Evolutionary conservation across 2,113 vertebrate species (phyloP).

Genomic region (Microcebus griseorufus): DNA sequence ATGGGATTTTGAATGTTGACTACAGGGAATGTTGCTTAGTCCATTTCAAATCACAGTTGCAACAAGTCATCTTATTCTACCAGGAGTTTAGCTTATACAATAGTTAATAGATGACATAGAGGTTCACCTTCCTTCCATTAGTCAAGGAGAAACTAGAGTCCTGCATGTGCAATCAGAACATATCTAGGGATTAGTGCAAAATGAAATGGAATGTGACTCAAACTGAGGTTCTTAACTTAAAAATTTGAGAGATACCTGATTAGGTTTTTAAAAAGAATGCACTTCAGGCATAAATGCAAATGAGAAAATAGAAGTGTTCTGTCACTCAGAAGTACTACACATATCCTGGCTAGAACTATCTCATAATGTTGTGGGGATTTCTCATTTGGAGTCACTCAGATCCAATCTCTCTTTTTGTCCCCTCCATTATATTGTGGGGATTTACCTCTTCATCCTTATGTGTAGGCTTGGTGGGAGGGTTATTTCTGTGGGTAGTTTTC

Average conservation of each 20-base stretch:
- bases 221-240: slow-evolving; percentile 50
- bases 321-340: not conserved
- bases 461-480: not conserved
- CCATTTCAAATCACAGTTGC: slow-evolving; percentile 66
- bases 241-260: slow-evolving; percentile 52
- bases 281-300: not conserved
- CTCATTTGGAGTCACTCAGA: not conserved
- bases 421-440: not conserved
- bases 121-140: slow-evolving; percentile 68
- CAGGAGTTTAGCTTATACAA: slow-evolving; percentile 44
- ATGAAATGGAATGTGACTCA: slow-evolving; percentile 45
- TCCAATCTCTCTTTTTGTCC: not conserved
- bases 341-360: not conserved
- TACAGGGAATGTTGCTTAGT: slow-evolving; percentile 42
- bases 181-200: slow-evolving; percentile 28
- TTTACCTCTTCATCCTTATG: not conserved
- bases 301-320: not conserved
- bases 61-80: slow-evolving; percentile 64
- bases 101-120: slow-evolving; percentile 66
- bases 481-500: not conserved
- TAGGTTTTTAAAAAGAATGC: slow-evolving; percentile 33
- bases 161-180: slow-evolving; percentile 24
- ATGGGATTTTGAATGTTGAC: slow-evolving; percentile 64
- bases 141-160: slow-evolving; percentile 69
- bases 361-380: not conserved